Base-by-base conservation (phyloP, 2,797 vertebrate genomes). In the Coranthus polyacanthus region DNA sequence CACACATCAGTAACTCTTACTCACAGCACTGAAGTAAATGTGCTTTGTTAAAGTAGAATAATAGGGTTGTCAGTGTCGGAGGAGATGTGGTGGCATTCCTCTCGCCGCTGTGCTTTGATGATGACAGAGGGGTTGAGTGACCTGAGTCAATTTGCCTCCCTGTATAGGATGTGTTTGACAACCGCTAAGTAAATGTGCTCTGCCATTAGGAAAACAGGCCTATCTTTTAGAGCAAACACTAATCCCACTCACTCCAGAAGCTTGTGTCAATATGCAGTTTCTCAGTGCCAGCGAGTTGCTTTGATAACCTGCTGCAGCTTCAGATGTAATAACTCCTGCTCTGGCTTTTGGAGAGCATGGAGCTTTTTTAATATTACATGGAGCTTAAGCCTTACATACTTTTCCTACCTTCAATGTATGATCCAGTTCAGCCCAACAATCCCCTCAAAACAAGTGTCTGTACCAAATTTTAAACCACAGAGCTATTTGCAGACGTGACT, bases 191-290 rank as follows among this genome's bases (percentile, higher is more conserved):
- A 90, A 92, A 92, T 89, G 85, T 88, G 65, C 57, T 85, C 67
- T 69, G 71, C 76, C 72, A 79, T 90, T 90, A 90, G 62, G 77
- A 87, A 88, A 90, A 91, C 87, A 89, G 74, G 49, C 75, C 83
- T 86, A 91, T 92, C 90, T 89, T 63, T 79, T 66, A 83, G 80
- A 79, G 79, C 89, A 93, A 92, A 93, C 91, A 91, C 76, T 82
- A 65, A 90, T 59, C 75, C 75, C 76, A 75, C 86, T 89, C 86
- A 83, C 81, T 84, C 56, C 58, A 70, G 69, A 45, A 79, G 70
- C 78, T 54, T 83, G 77, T 59, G 88, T 93, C 89, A 93, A 93
- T 81, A 92, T 12, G 49, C 36, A 17, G 51, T 72, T 69, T 78
- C 65, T 75, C 70, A 38, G 37, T 56, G 51, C 64, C 75, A 77